Conservation (phyloP, 2,888 invertebrate genomes). For the Pristionchus japonicus region DNA sequence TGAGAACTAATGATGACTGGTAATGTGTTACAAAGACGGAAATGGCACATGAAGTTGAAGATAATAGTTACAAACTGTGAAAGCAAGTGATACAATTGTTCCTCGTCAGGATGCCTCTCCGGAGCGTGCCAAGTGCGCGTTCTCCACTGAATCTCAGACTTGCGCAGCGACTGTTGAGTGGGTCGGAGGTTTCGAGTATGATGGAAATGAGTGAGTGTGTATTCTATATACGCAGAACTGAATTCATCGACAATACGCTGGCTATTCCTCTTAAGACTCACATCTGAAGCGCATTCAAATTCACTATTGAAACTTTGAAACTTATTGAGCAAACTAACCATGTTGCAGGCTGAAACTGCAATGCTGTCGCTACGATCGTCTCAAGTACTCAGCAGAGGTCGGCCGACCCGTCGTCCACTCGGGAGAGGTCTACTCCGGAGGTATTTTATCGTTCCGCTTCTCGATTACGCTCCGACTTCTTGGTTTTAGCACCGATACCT, state of each 20-base stretch:
- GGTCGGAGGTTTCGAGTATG: constrained; percentile 82
- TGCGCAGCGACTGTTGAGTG: constrained; percentile 64
- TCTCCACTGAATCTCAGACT: constrained; percentile 55
- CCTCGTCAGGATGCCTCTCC: constrained; percentile 48
- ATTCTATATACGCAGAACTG: no score
- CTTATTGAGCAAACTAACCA: not conserved
- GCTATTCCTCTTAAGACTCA: not conserved
- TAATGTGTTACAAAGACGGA: no score
- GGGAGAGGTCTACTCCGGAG: constrained; percentile 70
- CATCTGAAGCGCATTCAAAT: not conserved
- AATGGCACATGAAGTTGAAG: no score
- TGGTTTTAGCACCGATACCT: not conserved
- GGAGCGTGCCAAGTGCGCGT: constrained; percentile 62
- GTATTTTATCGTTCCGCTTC: constrained; percentile 33
- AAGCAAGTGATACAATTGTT: not conserved
- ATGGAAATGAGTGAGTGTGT: constrained; percentile 80
- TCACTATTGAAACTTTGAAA: not conserved
- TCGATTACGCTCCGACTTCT: not conserved
- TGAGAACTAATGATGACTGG: no score
- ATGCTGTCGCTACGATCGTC: constrained; percentile 69
- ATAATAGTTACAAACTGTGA: no score
- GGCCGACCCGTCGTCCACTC: constrained; percentile 68
- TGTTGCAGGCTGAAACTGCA: constrained; percentile 61
- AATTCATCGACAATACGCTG: no score
- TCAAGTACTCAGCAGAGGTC: constrained; percentile 67